Conservation (phyloP, 2,888 invertebrate genomes). For the Rugalucina vietnamica region DNA sequence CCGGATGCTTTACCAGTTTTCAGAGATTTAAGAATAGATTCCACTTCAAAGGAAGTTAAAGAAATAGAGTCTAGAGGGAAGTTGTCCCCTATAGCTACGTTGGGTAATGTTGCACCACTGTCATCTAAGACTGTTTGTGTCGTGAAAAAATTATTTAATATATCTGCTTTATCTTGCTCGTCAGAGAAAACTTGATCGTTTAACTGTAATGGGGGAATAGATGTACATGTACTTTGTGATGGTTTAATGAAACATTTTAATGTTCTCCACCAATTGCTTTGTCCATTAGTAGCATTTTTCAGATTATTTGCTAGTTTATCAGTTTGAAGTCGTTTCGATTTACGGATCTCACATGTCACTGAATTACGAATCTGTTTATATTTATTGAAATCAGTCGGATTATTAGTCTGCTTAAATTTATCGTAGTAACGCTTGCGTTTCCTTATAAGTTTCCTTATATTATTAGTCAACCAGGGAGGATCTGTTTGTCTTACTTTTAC, state of each 20-base stretch:
- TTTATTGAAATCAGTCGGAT: no score
- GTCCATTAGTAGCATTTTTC: background rate
- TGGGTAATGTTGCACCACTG: background rate
- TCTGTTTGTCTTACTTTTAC: background rate
- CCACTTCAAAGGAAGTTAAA: background rate
- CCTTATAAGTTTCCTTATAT: background rate
- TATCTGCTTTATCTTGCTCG: background rate
- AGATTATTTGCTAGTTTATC: no score
- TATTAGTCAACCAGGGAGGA: background rate
- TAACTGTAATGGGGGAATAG: background rate
- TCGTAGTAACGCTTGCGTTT: no score
- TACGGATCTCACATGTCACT: no score
- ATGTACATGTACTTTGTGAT: background rate
- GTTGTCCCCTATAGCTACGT: background rate
- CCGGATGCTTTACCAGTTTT: background rate
- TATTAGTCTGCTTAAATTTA: no score
- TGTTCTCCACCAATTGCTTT: slow-evolving; percentile 11
- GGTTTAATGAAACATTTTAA: background rate
- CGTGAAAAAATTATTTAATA: slow-evolving; percentile 12
- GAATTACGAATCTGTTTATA: no score
- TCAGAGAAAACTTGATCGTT: background rate
- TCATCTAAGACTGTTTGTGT: background rate
- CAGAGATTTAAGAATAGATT: background rate
- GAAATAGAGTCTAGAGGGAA: background rate
- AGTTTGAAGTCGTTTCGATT: no score